A percentile compares a stretch with the other conserved stretches of the same genome.
These are phyloP conservation scores for Hoplostethus atlanticus DNA, from an alignment of 2,797 vertebrate species.

Conservation along the genomic window DNA sequence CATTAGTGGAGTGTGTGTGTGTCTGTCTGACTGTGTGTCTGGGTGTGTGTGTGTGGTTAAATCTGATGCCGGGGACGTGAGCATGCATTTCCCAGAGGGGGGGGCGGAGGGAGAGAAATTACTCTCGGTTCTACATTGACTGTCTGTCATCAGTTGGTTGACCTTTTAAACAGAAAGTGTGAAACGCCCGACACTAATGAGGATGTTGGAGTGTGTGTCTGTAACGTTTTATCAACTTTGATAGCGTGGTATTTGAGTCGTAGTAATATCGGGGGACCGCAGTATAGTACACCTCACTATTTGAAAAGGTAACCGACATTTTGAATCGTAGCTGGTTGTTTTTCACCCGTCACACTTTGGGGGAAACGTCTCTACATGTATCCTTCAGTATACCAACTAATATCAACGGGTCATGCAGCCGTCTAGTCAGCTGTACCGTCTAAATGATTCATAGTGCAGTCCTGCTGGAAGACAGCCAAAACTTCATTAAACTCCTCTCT, in stretches of 20 bases:
- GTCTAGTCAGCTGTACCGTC: slow-evolving; percentile 21
- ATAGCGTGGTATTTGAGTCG: slow-evolving; percentile 51
- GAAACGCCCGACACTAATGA: slow-evolving; percentile 64
- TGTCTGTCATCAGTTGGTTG: slow-evolving; percentile 49
- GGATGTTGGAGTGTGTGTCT: slow-evolving; percentile 42
- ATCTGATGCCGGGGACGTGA: slow-evolving; percentile 2
- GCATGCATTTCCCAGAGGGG: slow-evolving; percentile 14
- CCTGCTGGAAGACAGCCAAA: slow-evolving; percentile 36
- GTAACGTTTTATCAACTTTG: slow-evolving; percentile 43
- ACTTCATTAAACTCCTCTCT: slow-evolving; percentile 43
- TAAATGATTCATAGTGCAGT: slow-evolving; percentile 48
- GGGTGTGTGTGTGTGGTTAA: background rate
- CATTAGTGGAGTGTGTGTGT: slow-evolving; percentile 27
- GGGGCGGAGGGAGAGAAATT: slow-evolving; percentile 36
- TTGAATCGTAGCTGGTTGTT: background rate
- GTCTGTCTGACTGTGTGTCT: background rate
- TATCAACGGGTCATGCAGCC: slow-evolving; percentile 10
- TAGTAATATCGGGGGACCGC: slow-evolving; percentile 25
- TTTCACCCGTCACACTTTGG: no score
- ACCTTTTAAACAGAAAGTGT: slow-evolving; percentile 61
- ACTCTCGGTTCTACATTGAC: slow-evolving; percentile 37
- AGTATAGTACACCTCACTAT: slow-evolving; percentile 21
- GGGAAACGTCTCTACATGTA: no score
- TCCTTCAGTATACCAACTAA: background rate
- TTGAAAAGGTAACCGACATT: slow-evolving; percentile 26